Base-by-base conservation (phyloP, 2,888 invertebrate genomes). In the Desoria tigrina region DNA sequence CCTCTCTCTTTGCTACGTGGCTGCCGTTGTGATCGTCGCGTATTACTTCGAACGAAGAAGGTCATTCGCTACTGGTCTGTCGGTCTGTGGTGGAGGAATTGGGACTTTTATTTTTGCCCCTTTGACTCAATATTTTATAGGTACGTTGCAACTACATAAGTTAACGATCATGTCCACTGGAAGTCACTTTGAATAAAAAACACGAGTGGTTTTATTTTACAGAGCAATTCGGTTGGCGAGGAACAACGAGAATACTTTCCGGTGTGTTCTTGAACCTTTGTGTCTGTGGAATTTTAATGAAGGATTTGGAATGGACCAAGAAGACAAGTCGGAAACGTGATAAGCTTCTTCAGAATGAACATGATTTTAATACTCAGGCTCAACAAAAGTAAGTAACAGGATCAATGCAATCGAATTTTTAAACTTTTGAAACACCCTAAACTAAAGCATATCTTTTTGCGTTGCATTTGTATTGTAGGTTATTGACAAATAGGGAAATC, bases 11-110 rank as follows among this genome's bases (percentile, higher is more conserved):
- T 92, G 91, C 50, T 69, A 69, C 24, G 69, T 72, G n/a, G 78
- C 92, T n/a, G 91, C 92, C 1, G 91, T 93, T 6, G 92, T 93
- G 1, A 90, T 91, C 74, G 92, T 94, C 32, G 92, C 92, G 1
- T 92, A 92, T 79, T 93, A 92, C 79, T 94, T 94, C 79, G 91
- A 92, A 78, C 89, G 89, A 79, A 87, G 85, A 78, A 84, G 92
- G 65, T 90, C 91, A 0, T 85, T 92, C 70, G 94, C 93, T 6
- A 93, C 92, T 14, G 92, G 92, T 0, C 83, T 92, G 58, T 89
- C 91, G 1, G 91, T 92, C 0, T 92, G 91, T 80, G 92, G 93
- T 2, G 90, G 90, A 76, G 92, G 92, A 23, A 90, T 92, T 68
- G 93, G 93, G 3, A 93, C 93, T 0, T 91, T 92, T 79, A 84